A percentile compares a stretch with the other conserved stretches of the same genome.
These are phyloP conservation scores for Peromyscus attwateri DNA, from an alignment of 2,797 vertebrate species.

Conservation along the genomic window DNA sequence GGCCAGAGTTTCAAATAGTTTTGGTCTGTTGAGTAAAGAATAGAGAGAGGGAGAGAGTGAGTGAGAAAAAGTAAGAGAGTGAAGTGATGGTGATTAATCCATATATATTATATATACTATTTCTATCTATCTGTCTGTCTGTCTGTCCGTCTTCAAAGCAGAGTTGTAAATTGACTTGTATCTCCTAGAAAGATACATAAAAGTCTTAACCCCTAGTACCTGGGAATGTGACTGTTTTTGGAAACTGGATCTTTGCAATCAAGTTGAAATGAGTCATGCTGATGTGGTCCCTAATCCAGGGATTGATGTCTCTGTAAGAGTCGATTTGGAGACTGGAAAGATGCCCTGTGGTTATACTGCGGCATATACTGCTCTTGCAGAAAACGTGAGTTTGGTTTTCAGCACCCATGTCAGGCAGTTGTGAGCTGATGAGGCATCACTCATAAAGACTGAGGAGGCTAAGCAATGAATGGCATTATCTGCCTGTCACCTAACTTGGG, in stretches of 20 bases:
- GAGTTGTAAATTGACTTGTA: background rate
- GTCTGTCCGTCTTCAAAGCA: background rate
- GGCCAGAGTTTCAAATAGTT: slow-evolving; percentile 5
- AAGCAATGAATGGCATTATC: background rate
- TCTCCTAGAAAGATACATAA: background rate
- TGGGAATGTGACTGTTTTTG: background rate
- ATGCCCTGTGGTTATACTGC: background rate
- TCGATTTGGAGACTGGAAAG: background rate
- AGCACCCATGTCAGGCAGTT: background rate
- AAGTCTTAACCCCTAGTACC: background rate
- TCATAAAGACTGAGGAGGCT: background rate
- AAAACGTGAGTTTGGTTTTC: background rate
- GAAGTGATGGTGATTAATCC: background rate
- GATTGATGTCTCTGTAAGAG: background rate
- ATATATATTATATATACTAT: background rate
- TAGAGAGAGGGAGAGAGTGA: background rate
- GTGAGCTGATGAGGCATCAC: background rate
- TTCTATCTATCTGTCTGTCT: background rate
- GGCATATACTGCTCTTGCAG: background rate
- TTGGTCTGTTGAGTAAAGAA: background rate
- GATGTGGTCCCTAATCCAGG: background rate
- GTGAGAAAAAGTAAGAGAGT: too few species aligned
- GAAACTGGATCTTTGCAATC: background rate
- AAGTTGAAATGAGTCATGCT: background rate
- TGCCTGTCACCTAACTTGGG: background rate